Percentiles rank a stretch among this genome's conserved stretches.
phyloP scores from a whole-genome alignment of 1,140 invertebrate genomes.

The Stenopsyche tienmushanensis region DNA sequence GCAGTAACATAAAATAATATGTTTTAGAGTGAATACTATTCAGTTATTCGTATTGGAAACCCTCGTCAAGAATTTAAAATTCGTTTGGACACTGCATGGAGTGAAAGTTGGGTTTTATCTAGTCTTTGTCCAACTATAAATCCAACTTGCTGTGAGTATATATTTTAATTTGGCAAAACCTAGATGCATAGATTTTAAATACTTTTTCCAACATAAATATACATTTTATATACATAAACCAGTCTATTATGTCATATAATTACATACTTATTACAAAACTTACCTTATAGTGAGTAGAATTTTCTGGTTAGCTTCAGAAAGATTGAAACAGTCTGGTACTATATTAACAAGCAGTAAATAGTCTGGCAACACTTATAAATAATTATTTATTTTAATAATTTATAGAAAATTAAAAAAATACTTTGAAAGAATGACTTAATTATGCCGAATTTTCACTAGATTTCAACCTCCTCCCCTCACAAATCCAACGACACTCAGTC shows the following conservation, averaged over 20 bases:
- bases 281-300: background rate
- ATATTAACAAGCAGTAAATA: too few species aligned
- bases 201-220: too few species aligned
- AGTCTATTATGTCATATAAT: background rate
- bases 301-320: too few species aligned
- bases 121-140: conserved; percentile 58
- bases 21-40: conserved; percentile 68
- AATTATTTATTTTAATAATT: too few species aligned
- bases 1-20: conserved; percentile 12
- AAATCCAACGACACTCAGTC: too few species aligned
- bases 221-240: background rate
- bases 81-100: conserved; percentile 70
- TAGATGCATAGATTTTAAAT: background rate
- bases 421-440: too few species aligned
- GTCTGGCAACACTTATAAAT: too few species aligned
- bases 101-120: conserved; percentile 68
- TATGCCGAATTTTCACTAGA: too few species aligned
- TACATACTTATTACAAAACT: background rate
- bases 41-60: conserved; percentile 61
- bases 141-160: conserved; percentile 65
- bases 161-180: background rate
- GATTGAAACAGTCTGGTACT: too few species aligned
- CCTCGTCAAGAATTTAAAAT: conserved; percentile 66
- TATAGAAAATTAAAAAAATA: too few species aligned
- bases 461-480: too few species aligned